Evolutionary conservation across 2,888 invertebrate genomes (phyloP).

Genomic region (Entomobrya multifasciata): DNA sequence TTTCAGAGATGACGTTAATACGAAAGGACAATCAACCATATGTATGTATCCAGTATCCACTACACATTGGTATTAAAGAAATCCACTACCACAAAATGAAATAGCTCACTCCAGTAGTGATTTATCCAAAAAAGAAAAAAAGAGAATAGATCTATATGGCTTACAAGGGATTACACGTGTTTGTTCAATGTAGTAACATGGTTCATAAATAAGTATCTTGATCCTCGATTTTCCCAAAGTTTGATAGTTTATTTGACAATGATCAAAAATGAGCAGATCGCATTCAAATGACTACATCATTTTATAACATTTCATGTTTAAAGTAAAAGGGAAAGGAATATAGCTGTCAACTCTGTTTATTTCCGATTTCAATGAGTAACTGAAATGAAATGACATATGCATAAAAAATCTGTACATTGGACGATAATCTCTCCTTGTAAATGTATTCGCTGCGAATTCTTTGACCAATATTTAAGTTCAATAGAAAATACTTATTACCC

Average conservation of each 20-base stretch:
- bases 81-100: neutral
- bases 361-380: neutral
- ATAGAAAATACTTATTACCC: too few species aligned
- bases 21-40: constrained; percentile 4
- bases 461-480: too few species aligned
- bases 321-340: neutral
- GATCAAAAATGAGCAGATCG: neutral
- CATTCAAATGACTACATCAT: neutral
- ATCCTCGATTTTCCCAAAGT: neutral
- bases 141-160: neutral
- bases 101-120: neutral
- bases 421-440: constrained; percentile 25
- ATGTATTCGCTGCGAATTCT: too few species aligned
- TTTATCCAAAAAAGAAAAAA: neutral
- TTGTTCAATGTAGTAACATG: neutral
- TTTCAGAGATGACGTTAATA: neutral
- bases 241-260: neutral
- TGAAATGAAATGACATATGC: constrained; percentile 12
- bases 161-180: neutral
- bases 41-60: neutral
- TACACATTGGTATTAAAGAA: neutral
- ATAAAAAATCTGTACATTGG: too few species aligned
- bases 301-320: too few species aligned
- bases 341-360: neutral
- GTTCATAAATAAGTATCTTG: neutral